These are phyloP conservation scores for Eugnorisma glareosa DNA, from an alignment of 2,888 invertebrate species.

Conservation along the genomic window DNA sequence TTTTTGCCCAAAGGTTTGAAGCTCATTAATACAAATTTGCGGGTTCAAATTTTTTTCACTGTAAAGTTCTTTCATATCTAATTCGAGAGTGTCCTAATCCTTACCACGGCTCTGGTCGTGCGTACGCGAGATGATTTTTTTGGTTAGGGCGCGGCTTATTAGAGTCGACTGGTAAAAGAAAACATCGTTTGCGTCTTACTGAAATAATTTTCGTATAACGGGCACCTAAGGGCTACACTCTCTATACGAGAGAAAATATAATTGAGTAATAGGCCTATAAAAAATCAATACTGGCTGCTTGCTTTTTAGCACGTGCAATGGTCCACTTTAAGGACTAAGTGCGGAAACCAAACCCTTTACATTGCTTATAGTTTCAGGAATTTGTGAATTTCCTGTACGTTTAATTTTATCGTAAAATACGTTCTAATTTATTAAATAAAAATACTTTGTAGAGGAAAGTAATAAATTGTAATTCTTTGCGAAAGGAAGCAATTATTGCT, in stretches of 20 bases:
- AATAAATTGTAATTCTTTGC: neutral
- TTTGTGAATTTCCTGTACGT: slow-evolving; percentile 13
- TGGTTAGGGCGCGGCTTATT: neutral
- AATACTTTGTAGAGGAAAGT: neutral
- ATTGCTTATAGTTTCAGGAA: neutral
- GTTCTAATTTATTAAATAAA: neutral
- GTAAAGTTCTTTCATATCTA: neutral
- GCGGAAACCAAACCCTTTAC: too few species aligned
- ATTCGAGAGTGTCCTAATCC: neutral
- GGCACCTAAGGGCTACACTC: neutral
- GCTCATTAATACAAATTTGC: neutral
- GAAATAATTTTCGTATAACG: neutral
- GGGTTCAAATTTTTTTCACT: neutral
- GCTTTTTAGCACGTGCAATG: too few species aligned
- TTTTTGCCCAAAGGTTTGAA: neutral
- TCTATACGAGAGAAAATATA: neutral
- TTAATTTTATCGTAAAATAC: neutral
- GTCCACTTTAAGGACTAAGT: too few species aligned
- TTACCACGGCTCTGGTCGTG: neutral
- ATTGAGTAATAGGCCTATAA: slow-evolving; percentile 25
- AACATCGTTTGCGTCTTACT: neutral
- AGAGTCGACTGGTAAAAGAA: neutral
- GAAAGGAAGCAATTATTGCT: neutral
- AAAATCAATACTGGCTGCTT: neutral
- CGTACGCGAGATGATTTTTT: neutral